Base-by-base conservation (phyloP, 2,888 invertebrate genomes). In the Yponomeuta malinellus region DNA sequence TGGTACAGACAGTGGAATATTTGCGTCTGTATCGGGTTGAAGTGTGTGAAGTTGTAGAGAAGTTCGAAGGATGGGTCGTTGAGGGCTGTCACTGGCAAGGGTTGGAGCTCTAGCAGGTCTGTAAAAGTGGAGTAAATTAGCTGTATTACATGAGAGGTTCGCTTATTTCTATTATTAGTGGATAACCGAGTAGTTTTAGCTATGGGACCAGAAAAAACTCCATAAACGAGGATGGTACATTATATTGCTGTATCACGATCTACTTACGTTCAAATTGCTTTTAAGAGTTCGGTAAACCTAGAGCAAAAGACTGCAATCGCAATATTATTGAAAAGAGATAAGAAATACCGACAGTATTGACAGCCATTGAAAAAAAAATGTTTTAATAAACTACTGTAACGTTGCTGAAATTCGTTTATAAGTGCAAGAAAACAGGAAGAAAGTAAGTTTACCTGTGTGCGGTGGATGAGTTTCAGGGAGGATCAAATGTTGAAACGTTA, bases 11-110 rank as follows among this genome's bases (percentile, higher is more conserved):
- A 96, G 86, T 99, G 98, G 86, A 99, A 99, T 74, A 99, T 96
- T 92, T 99, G 99, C 0, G 98, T 98, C 89, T 99, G 99, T 75
- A 99, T 98, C 0, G 99, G 98, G 90, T 99, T 99, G 92, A 99
- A 99, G 85, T 98, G 98, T 0, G 95, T 95, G 86, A 99, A 99
- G 73, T 93, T 94, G 91, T 98, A 99, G 3, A 99, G 92, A 70
- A 94, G 92, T 83, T 99, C 96, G 79, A 95, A 97, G 1, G 93
- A 84, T 0, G 94, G 90, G 79, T 98, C 95, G 76, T 96, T 94
- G 23, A 99, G 89, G 0, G 97, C 97, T 37, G 94, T 94, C 48
- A 97, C 93, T 1, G 99, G 97, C 33, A 99, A 86, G 0, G 99
- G 99, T 74, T 97, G 96, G 29, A 99, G 93, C 79, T 97, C 96